Base-by-base conservation (phyloP, 2,797 vertebrate species). In the Tolypeutes matacus region DNA sequence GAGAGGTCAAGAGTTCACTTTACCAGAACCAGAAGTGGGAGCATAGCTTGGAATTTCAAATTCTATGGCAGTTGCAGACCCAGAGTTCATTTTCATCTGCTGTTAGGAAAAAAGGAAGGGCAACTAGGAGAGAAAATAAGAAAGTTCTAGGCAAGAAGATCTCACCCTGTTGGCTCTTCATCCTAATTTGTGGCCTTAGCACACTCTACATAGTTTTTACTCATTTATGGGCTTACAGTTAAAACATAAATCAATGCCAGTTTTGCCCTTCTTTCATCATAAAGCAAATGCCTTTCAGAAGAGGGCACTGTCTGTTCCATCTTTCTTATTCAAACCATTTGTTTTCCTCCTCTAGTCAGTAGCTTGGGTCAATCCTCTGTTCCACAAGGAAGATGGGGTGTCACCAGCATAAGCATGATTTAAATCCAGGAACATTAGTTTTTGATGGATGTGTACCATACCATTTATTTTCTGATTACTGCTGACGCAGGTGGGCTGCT, bases 191-290 rank as follows among this genome's bases (percentile, higher is more conserved):
- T 90, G 93, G 62, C 77, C n/a, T 73, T 46, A 60, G 67, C 81
- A 42, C 53, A 81, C 39, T 78, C 86, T 83, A 25, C 7, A 27
- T 69, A 58, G 77, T 92, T 94, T 86, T 86, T 72, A 51, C 5
- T 86, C 34, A 65, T 51, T 87, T 94, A 31, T 31, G 77, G 86
- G 78, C 49, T 95, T 89, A 80, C n/a, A 92, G 78, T 72, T 49
- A 78, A 90, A 88, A 92, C 81, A 97, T 93, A 93, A 92, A 94
- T 95, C 87, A 94, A 94, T 91, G 94, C 20, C 95, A 89, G 69
- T 80, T 93, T 93, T 67, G 20, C 70, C 53, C 39, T 83, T 84
- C 67, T 78, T 76, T 92, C 51, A 86, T 80, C 13, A 62, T 92
- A 84, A 76, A 78, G 15, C 15, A 75, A 90, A 80, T 42, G 89